Evolutionary conservation across 2,113 vertebrate genomes (phyloP).

Genomic region (Trogon melanurus): DNA sequence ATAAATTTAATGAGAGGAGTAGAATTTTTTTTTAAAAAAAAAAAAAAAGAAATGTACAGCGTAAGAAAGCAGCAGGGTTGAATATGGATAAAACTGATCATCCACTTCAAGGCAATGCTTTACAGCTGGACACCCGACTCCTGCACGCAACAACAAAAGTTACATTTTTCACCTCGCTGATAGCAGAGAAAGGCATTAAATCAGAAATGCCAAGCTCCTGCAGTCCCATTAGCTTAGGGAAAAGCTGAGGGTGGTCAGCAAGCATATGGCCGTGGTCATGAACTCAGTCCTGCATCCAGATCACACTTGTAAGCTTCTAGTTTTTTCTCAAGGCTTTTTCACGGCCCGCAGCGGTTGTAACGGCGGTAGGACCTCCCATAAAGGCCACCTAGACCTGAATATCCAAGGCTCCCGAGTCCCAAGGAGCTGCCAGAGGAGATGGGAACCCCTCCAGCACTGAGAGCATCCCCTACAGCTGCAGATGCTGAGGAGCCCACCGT

Average conservation of each 20-base stretch:
- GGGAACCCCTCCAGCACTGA: neutral
- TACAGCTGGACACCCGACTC: neutral
- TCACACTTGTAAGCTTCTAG: neutral
- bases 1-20: conserved; percentile 42
- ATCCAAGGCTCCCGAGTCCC: neutral
- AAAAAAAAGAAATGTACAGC: neutral
- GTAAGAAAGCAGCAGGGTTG: neutral
- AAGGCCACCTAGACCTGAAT: neutral
- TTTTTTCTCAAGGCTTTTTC: neutral
- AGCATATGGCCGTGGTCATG: neutral
- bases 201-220: neutral
- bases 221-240: neutral
- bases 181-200: neutral
- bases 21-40: neutral
- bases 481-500: conserved; percentile 31
- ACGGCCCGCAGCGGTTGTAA: conserved; percentile 27
- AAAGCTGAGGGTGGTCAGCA: neutral
- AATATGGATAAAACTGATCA: neutral
- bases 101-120: neutral
- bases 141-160: neutral
- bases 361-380: conserved; percentile 10
- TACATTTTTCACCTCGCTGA: neutral
- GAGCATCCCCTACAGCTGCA: neutral
- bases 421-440: neutral
- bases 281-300: neutral